phyloP scores from a whole-genome alignment of 2,797 vertebrate genomes.

The Sciaenops ocellatus region DNA sequence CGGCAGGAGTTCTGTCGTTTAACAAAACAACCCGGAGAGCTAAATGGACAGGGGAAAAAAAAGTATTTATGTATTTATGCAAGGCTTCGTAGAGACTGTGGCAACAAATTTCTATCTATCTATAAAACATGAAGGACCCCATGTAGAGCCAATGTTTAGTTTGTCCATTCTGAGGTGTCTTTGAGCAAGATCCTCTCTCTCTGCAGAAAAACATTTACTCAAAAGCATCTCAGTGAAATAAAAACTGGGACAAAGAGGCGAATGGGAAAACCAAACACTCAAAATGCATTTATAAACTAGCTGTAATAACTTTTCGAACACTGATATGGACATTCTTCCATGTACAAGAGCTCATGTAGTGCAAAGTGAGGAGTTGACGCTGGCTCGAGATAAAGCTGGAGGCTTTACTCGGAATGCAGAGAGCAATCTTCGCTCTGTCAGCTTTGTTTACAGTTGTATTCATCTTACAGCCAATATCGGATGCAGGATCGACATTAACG shows the following conservation, averaged over 20 bases:
- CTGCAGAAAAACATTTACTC: conserved; percentile 2
- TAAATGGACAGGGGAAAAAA: no score
- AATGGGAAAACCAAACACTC: not conserved
- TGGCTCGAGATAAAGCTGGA: conserved; percentile 47
- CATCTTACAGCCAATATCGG: conserved; percentile 57
- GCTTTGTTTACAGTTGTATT: conserved; percentile 61
- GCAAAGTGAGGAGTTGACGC: conserved; percentile 34
- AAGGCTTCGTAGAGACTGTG: no score
- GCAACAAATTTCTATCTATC: no score
- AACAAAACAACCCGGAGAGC: no score
- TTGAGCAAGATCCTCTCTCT: not conserved
- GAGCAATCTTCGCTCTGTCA: conserved; percentile 49
- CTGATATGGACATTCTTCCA: conserved; percentile 7
- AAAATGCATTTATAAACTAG: not conserved
- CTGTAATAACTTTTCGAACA: not conserved
- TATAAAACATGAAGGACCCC: no score
- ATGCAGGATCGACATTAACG: conserved; percentile 39
- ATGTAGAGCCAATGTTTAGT: no score
- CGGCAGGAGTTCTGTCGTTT: no score
- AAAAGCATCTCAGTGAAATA: not conserved
- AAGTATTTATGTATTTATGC: no score
- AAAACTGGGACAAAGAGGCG: not conserved
- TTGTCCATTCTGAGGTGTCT: no score
- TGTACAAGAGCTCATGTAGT: not conserved
- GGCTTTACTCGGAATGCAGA: conserved; percentile 51